These are phyloP conservation scores for Oreonectes daqikongensis DNA, from an alignment of 2,797 vertebrate species.

Conservation along the genomic window DNA sequence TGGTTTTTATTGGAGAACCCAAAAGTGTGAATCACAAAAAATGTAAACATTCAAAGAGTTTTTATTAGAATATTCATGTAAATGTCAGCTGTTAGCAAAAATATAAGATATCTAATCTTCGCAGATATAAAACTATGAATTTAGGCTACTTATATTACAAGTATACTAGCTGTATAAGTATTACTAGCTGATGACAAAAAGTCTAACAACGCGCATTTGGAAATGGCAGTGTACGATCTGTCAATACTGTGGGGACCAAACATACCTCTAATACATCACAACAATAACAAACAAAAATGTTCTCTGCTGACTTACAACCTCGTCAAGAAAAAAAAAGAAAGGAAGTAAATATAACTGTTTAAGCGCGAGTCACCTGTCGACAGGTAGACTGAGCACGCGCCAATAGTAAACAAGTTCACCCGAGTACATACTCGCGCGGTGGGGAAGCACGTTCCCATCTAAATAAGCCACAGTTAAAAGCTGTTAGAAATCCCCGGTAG, in stretches of 20 bases:
- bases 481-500: slow-evolving; percentile 62
- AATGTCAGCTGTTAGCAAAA: not conserved
- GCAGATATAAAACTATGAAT: not conserved
- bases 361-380: not conserved
- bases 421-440: too few relatives aligned
- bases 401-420: slow-evolving; percentile 58
- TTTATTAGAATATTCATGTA: not conserved
- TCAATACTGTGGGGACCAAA: not conserved
- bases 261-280: not conserved
- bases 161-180: too few relatives aligned
- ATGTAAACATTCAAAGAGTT: not conserved
- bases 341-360: not conserved
- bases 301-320: not conserved
- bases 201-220: not conserved
- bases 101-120: not conserved
- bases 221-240: not conserved
- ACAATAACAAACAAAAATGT: slow-evolving; percentile 12
- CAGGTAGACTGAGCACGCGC: slow-evolving; percentile 25
- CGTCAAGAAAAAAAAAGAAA: not conserved
- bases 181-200: not conserved
- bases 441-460: slow-evolving; percentile 52
- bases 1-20: slow-evolving; percentile 20
- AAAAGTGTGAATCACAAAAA: not conserved
- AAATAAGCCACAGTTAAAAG: slow-evolving; percentile 59
- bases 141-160: not conserved